A percentile compares a stretch with the other conserved stretches of the same genome.
Conservation (phyloP, 2,888 invertebrate species). For the Gryllus longicercus region DNA sequence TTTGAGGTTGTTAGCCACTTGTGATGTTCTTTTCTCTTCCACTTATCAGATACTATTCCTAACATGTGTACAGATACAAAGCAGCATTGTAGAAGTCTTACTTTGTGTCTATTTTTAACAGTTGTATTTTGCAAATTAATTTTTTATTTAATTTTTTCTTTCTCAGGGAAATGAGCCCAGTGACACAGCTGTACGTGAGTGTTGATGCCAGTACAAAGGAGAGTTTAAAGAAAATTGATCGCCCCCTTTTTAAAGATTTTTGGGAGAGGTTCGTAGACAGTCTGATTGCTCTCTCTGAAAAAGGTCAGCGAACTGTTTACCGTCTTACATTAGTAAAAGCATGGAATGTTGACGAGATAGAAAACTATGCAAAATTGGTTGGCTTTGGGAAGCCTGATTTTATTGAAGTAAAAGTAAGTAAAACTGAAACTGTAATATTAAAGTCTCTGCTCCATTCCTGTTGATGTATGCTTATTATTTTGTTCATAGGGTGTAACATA, state of each 20-base stretch:
- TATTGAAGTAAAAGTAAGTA: slow-evolving; percentile 55
- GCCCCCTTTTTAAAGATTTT: slow-evolving; percentile 56
- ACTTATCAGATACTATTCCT: too few relatives aligned
- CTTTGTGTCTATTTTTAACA: too few relatives aligned
- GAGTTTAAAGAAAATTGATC: slow-evolving; percentile 55
- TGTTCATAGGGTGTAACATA: slow-evolving; percentile 54
- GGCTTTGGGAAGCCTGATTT: slow-evolving; percentile 55
- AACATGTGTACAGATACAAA: too few relatives aligned
- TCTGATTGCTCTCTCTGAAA: slow-evolving; percentile 51
- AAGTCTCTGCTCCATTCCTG: background rate
- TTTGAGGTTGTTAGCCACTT: too few relatives aligned
- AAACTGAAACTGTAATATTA: background rate
- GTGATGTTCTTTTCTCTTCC: too few relatives aligned
- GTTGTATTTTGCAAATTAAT: too few relatives aligned
- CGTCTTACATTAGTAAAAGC: slow-evolving; percentile 56
- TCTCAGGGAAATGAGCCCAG: slow-evolving; percentile 46
- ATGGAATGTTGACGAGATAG: slow-evolving; percentile 55
- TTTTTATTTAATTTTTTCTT: slow-evolving; percentile 4
- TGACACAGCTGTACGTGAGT: slow-evolving; percentile 58
- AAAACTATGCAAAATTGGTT: slow-evolving; percentile 54
- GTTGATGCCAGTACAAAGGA: slow-evolving; percentile 57
- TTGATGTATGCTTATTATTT: background rate
- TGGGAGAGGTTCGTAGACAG: slow-evolving; percentile 56
- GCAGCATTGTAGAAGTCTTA: too few relatives aligned
- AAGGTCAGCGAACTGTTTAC: slow-evolving; percentile 57